A percentile compares a stretch with the other conserved stretches of the same genome.
These are phyloP conservation scores for Bombylius discolor DNA, from an alignment of 2,888 invertebrate genomes.

Conservation along the genomic window DNA sequence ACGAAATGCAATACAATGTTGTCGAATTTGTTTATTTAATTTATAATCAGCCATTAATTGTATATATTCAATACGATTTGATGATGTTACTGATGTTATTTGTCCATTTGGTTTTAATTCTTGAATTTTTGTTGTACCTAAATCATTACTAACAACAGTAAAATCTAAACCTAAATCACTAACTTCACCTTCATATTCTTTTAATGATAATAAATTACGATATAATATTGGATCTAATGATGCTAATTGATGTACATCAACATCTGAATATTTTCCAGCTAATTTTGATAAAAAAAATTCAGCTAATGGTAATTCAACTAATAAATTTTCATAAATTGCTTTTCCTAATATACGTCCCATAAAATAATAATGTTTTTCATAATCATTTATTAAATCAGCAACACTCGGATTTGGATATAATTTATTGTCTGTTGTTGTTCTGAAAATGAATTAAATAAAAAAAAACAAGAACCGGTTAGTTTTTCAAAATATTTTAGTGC, in stretches of 20 bases:
- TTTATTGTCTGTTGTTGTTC: slow-evolving; percentile 78
- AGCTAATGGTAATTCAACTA: slow-evolving; percentile 90
- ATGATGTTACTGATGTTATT: slow-evolving; percentile 78
- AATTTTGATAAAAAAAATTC: slow-evolving; percentile 89
- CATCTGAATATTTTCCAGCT: slow-evolving; percentile 57
- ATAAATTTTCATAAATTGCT: slow-evolving; percentile 86
- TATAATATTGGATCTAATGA: slow-evolving; percentile 81
- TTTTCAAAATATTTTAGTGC: neutral
- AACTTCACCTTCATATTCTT: slow-evolving; percentile 75
- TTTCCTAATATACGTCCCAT: slow-evolving; percentile 90
- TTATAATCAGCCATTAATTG: slow-evolving; percentile 93
- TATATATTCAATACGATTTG: slow-evolving; percentile 92
- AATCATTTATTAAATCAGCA: slow-evolving; percentile 71
- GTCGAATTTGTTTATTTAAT: slow-evolving; percentile 76
- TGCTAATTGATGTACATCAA: slow-evolving; percentile 82
- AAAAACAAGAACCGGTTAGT: neutral
- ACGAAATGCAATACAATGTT: slow-evolving; percentile 78
- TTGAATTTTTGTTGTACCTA: slow-evolving; percentile 78
- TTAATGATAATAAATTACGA: slow-evolving; percentile 75
- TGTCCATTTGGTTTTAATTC: slow-evolving; percentile 85
- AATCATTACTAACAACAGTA: slow-evolving; percentile 76
- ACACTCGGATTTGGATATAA: slow-evolving; percentile 94
- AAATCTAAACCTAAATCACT: slow-evolving; percentile 84
- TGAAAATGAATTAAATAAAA: slow-evolving; percentile 12
- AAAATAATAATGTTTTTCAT: slow-evolving; percentile 82